Base-by-base conservation (phyloP, 2,888 invertebrate species). In the Tiliacea citrago region DNA sequence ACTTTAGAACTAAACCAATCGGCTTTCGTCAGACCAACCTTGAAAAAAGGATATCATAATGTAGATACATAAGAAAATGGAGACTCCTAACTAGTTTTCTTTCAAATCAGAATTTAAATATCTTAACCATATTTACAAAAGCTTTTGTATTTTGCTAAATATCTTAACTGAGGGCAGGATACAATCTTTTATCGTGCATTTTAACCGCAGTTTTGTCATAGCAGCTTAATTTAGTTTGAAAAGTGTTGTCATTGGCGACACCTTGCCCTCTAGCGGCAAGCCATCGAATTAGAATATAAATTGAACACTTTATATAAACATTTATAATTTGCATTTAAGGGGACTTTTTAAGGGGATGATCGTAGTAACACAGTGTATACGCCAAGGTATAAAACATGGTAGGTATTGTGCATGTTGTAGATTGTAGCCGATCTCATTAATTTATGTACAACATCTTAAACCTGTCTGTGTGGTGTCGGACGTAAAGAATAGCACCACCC, bases 281-380 rank as follows among this genome's bases (percentile, higher is more conserved):
- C 92, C 91, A 94, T 95, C 88, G 91, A 90, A 95, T 95, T 95
- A 94, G 93, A 95, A 95, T 95, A 94, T 95, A 95, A 94, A 95
- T 95, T 94, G 95, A 95, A 95, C 93, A 94, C 94, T 95, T 94
- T 94, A 94, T 92, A 94, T 92, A 94, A 94, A 94, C 93, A 94
- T 94, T 94, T 94, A 93, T 94, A 93, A 94, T 94, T 95, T 95
- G 92, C 94, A 94, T 95, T 94, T 95, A 95, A 94, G 93, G 93
- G 88, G 87, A 81, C 35, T 76, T 68, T 42, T 29, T 21, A 66
- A 35, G n/a, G 58, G 16, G 58, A 66, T n/a, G 60, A 66, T 39
- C n/a, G n/a, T n/a, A n/a, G 57, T 58, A 35, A 35, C 4, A 10
- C 35, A 4, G 3, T 1, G n/a, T 66, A 35, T 58, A 35, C 35